Percentiles rank a stretch among this genome's conserved stretches.
Evolutionary conservation across 2,113 vertebrate genomes (phyloP).

Genomic region (Todiramphus saurophagus): DNA sequence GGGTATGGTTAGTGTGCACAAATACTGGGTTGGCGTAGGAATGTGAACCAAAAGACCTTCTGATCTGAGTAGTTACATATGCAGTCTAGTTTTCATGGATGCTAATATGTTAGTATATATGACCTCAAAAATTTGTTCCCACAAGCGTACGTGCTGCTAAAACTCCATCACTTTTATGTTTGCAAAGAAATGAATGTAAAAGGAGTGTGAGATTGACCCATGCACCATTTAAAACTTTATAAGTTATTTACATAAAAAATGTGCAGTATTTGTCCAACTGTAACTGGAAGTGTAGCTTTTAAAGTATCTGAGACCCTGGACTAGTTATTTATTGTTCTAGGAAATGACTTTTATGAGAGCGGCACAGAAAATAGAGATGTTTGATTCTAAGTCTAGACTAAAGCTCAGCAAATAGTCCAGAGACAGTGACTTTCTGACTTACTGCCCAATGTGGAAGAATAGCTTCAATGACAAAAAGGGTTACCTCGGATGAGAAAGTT

Average conservation of each 20-base stretch:
- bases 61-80: neutral
- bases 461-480: neutral
- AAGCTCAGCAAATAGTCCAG: conserved; percentile 30
- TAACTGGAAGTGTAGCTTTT: conserved; percentile 14
- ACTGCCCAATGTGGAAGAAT: neutral
- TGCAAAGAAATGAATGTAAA: conserved; percentile 20
- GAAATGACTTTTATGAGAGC: conserved; percentile 43
- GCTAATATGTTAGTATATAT: neutral
- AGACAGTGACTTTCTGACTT: conserved; percentile 20
- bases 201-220: conserved; percentile 29
- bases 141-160: conserved; percentile 26
- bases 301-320: conserved; percentile 29
- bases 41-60: neutral
- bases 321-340: conserved; percentile 61
- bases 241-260: conserved; percentile 47
- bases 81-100: neutral
- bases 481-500: neutral
- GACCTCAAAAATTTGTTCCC: conserved; percentile 47
- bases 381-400: conserved; percentile 52
- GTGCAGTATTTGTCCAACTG: conserved; percentile 1
- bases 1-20: neutral
- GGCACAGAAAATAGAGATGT: neutral
- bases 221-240: conserved; percentile 44
- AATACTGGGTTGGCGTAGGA: neutral
- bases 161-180: conserved; percentile 17